phyloP scores from a whole-genome alignment of 2,888 invertebrate genomes.

The Aquatica leii region DNA sequence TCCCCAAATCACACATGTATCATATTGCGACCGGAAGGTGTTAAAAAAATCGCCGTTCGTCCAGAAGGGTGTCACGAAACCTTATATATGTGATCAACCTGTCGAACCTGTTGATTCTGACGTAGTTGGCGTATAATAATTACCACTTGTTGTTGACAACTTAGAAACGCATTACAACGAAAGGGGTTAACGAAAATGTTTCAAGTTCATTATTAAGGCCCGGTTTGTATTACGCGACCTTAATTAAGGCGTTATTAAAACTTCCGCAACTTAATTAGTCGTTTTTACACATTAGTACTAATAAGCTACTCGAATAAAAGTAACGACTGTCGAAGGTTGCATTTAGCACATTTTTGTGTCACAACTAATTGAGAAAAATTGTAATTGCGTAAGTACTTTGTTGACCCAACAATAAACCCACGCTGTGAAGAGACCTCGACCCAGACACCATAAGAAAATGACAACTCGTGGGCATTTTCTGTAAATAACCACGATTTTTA shows the following conservation, averaged over 20 bases:
- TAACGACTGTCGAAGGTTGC: constrained; percentile 23
- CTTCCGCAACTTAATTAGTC: constrained; percentile 12
- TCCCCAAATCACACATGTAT: no score
- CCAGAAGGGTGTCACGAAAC: no score
- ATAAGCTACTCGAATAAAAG: constrained; percentile 6
- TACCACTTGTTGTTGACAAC: no score
- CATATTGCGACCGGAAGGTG: no score
- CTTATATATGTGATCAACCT: no score
- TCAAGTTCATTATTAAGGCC: constrained; percentile 22
- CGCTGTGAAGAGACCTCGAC: constrained; percentile 26
- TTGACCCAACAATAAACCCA: constrained; percentile 16
- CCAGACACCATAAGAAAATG: constrained; percentile 22
- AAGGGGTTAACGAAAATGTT: background rate
- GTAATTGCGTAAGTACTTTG: constrained; percentile 18
- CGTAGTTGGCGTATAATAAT: no score
- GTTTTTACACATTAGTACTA: constrained; percentile 14
- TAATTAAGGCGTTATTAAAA: constrained; percentile 14
- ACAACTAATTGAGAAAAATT: constrained; percentile 18
- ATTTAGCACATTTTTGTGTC: constrained; percentile 16
- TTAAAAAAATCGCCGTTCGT: no score
- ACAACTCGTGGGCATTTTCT: background rate
- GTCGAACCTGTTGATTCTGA: no score
- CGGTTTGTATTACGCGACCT: background rate
- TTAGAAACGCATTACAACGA: no score
- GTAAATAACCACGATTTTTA: background rate